phyloP scores from a whole-genome alignment of 2,797 vertebrate genomes.

The Crotalus adamanteus region DNA sequence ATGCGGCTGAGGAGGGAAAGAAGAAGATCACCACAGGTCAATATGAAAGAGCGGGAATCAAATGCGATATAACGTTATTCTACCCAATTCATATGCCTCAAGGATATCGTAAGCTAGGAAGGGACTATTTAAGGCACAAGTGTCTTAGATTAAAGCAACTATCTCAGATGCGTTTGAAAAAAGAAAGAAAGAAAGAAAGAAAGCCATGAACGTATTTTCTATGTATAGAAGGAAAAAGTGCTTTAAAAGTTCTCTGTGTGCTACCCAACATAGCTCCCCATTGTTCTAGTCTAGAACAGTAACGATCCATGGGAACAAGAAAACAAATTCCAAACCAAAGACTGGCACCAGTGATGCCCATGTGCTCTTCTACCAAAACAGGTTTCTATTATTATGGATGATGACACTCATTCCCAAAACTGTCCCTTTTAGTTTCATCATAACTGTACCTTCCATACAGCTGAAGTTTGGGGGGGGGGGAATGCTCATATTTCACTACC shows the following conservation, averaged over 20 bases:
- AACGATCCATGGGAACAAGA: neutral
- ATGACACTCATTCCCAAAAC: neutral
- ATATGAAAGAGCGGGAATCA: neutral
- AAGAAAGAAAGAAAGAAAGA: neutral
- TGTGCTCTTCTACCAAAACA: neutral
- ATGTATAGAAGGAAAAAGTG: neutral
- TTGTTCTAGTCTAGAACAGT: neutral
- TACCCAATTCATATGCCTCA: neutral
- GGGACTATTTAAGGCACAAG: neutral
- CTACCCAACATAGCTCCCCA: neutral
- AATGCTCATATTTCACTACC: neutral
- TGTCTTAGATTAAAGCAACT: no score
- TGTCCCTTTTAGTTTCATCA: neutral
- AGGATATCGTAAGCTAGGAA: neutral
- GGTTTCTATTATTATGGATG: neutral
- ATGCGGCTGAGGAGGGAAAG: constrained; percentile 76
- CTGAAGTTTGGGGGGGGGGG: neutral
- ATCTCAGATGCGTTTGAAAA: neutral
- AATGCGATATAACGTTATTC: neutral
- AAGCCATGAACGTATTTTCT: neutral
- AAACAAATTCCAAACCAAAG: neutral
- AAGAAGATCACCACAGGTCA: neutral
- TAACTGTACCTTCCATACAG: neutral
- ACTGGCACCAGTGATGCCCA: neutral
- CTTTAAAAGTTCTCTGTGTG: neutral